Evolutionary conservation across 2,797 vertebrate genomes (phyloP).

Genomic region (Sebastes elongatus): DNA sequence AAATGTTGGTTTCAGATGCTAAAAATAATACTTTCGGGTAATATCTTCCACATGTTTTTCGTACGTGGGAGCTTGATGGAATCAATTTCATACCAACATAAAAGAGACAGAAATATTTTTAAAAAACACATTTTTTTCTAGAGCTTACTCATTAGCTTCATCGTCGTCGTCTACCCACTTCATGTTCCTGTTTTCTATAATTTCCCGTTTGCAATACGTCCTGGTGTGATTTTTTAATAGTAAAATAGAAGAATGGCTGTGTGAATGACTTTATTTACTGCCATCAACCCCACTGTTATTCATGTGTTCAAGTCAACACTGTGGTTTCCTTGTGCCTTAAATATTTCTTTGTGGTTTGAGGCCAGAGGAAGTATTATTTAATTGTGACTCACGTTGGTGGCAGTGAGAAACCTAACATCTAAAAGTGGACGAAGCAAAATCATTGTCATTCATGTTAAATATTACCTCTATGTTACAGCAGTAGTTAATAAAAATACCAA

Average conservation of each 20-base stretch:
- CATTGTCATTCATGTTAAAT: not conserved
- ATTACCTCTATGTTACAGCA: not conserved
- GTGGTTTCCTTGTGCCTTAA: not conserved
- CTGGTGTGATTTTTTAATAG: not conserved
- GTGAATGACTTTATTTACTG: not conserved
- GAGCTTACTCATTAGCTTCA: not conserved
- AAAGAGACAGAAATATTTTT: not conserved
- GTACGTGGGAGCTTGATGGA: not conserved
- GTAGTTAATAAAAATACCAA: not conserved
- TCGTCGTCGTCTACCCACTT: not conserved
- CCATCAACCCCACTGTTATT: not conserved
- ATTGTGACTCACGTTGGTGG: not conserved
- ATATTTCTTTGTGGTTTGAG: not conserved
- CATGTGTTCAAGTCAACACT: not conserved
- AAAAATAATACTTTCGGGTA: not conserved
- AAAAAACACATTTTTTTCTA: not conserved
- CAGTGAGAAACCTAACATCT: not conserved
- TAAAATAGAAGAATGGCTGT: not conserved
- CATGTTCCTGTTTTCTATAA: not conserved
- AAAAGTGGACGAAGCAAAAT: not conserved
- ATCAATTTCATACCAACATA: not conserved
- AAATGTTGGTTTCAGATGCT: not conserved
- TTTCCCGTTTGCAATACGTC: not conserved
- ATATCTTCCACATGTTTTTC: not conserved
- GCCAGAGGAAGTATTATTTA: not conserved